These are phyloP conservation scores for Brachionus rotundiformis DNA, from an alignment of 1,140 invertebrate genomes.

Conservation along the genomic window DNA sequence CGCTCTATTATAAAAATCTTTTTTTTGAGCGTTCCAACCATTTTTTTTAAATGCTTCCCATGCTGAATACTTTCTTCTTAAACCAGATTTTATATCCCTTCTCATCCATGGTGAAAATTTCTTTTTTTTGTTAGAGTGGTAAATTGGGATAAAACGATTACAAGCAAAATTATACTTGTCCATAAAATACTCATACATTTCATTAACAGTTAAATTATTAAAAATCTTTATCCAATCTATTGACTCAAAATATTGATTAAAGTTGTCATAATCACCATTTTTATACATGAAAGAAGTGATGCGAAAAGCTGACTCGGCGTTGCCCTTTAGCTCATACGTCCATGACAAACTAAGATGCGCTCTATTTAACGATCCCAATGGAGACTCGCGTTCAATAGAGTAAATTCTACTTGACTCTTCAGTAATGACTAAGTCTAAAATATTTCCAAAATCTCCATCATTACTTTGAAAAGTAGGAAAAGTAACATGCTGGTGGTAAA, in stretches of 20 bases:
- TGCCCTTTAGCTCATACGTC: neutral
- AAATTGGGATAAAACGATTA: neutral
- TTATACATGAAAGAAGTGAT: neutral
- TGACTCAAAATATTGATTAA: neutral
- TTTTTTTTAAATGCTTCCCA: too few species aligned
- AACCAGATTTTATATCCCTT: neutral
- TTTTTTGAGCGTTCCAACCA: too few species aligned
- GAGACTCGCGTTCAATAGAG: neutral
- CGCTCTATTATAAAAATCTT: too few species aligned
- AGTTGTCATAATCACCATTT: neutral
- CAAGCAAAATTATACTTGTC: neutral
- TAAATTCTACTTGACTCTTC: neutral
- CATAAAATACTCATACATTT: slow-evolving; percentile 23
- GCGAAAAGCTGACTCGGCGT: neutral
- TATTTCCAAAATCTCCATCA: slow-evolving; percentile 1
- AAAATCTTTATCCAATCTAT: neutral
- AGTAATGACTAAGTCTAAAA: neutral
- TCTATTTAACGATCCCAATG: neutral
- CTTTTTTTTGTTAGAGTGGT: neutral
- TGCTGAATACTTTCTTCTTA: neutral
- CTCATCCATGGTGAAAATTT: slow-evolving; percentile 7
- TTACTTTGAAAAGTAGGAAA: neutral
- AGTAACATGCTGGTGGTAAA: neutral
- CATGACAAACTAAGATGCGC: neutral
- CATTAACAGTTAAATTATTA: neutral